Evolutionary conservation across 2,888 invertebrate species (phyloP).

Genomic region (Leptopilina drosophilae): DNA sequence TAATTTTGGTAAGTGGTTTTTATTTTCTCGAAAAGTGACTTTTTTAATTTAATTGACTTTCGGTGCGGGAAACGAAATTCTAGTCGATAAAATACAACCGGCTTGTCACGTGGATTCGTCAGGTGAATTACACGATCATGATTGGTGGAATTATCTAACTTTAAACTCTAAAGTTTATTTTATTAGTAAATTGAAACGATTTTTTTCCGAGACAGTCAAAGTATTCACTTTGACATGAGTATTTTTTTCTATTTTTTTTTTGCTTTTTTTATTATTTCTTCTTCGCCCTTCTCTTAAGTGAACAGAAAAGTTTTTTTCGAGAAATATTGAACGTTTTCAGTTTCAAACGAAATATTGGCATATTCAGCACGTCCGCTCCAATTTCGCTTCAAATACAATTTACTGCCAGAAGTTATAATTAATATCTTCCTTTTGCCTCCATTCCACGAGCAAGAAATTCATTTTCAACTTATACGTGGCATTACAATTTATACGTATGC

Average conservation of each 20-base stretch:
- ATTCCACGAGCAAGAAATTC: background rate
- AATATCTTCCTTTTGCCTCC: background rate
- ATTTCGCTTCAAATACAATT: background rate
- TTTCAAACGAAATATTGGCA: slow-evolving; percentile 10
- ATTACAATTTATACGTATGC: background rate
- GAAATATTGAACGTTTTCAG: background rate
- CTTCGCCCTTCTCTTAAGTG: background rate
- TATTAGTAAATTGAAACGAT: too few relatives aligned
- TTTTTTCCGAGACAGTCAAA: too few relatives aligned
- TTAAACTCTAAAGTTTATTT: too few relatives aligned
- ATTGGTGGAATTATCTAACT: too few relatives aligned
- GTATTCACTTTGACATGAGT: too few relatives aligned
- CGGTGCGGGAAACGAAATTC: background rate
- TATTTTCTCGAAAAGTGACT: background rate
- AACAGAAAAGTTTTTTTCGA: background rate
- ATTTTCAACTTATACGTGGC: background rate
- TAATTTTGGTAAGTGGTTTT: background rate
- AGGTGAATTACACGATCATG: background rate
- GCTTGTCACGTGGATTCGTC: slow-evolving; percentile 32
- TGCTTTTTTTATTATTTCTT: background rate
- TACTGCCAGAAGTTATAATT: slow-evolving; percentile 2
- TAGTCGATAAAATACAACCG: slow-evolving; percentile 17
- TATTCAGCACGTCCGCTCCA: slow-evolving; percentile 1
- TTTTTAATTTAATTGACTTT: background rate
- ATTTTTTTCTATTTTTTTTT: too few relatives aligned